phyloP scores from a whole-genome alignment of 30 jellyfish, hydroid and myxozoan species.

The Catostylus mosaicus region DNA sequence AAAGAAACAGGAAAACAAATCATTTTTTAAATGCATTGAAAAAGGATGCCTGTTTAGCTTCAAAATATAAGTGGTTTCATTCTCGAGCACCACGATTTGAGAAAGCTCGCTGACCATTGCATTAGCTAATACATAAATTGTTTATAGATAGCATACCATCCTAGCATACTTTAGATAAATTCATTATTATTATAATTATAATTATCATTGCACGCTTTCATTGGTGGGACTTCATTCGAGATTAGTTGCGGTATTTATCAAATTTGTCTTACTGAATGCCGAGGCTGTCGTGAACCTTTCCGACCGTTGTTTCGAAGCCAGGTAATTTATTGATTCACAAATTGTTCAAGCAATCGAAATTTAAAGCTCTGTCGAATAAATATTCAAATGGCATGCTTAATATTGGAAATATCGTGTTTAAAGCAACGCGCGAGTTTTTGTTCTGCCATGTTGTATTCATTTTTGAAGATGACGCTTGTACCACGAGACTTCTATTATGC shows the following conservation, averaged over 20 bases:
- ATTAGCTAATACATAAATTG: no score
- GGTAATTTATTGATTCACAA: not conserved
- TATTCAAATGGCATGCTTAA: no score
- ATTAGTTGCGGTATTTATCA: not conserved
- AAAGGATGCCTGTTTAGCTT: not conserved
- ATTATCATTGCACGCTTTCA: no score
- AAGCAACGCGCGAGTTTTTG: no score
- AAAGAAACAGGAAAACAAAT: not conserved
- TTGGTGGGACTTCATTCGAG: not conserved
- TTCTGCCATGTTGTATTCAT: no score
- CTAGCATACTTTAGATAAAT: no score
- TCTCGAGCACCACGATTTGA: not conserved
- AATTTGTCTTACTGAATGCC: not conserved
- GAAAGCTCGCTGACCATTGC: not conserved
- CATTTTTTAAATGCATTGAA: not conserved
- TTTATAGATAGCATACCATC: no score
- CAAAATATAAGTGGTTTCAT: not conserved
- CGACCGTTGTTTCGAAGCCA: not conserved
- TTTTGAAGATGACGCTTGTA: no score
- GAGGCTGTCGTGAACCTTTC: not conserved
- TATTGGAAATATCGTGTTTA: no score
- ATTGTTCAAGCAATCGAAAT: not conserved
- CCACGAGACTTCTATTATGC: no score
- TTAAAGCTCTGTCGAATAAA: no score
- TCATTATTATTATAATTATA: no score